These are phyloP conservation scores for Scolopax mira DNA, from an alignment of 2,113 vertebrate species.

Conservation along the genomic window DNA sequence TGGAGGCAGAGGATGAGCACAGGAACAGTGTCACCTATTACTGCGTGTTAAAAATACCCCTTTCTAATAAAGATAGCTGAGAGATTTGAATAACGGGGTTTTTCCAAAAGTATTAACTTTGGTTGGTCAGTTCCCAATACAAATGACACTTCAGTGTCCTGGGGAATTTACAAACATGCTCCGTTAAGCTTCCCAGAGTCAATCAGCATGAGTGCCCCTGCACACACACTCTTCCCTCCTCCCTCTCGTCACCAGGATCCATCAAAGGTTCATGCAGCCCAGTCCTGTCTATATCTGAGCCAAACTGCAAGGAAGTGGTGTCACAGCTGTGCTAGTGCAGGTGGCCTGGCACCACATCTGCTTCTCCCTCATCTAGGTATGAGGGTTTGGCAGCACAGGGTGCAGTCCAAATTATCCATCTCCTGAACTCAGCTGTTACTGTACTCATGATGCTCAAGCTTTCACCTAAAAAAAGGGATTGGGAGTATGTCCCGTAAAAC, in stretches of 20 bases:
- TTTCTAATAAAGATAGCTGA: background rate
- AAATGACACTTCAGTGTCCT: background rate
- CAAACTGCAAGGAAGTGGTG: rapidly evolving
- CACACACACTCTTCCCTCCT: background rate
- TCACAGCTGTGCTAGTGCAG: background rate
- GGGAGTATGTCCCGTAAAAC: background rate
- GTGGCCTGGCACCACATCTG: background rate
- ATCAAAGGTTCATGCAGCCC: background rate
- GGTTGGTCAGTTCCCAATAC: background rate
- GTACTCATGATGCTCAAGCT: background rate
- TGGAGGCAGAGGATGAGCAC: background rate
- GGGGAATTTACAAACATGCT: background rate
- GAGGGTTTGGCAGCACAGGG: background rate
- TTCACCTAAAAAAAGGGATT: background rate
- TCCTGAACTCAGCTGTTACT: background rate
- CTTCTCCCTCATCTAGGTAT: background rate
- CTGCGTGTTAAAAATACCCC: background rate
- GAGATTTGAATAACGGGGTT: background rate
- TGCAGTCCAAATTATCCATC: background rate
- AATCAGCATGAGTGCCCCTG: rapidly evolving
- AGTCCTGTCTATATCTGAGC: background rate
- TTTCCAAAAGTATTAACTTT: background rate
- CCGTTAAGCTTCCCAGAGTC: background rate
- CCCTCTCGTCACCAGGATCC: background rate
- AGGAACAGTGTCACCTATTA: background rate